Evolutionary conservation across 2,113 vertebrate species (phyloP), one percentile per base, ranked within the genome.

Genomic region (Lagenorhynchus albirostris): DNA sequence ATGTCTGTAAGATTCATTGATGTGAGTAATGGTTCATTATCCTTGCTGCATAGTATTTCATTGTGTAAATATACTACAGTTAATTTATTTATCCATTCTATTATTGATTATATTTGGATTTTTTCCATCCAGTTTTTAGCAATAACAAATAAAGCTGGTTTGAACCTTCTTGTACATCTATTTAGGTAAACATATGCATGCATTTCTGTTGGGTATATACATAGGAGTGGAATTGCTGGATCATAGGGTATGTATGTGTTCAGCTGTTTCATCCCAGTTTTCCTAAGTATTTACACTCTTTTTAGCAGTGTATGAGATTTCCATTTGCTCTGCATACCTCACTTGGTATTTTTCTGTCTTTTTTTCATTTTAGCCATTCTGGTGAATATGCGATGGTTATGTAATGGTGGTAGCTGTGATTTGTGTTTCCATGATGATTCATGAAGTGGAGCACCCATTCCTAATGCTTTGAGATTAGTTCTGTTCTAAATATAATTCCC

Each of bases 371-470:
- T 70, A 68, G 17, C 53, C 41, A 62, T 92, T 89, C 47, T 20
- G 44, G 47, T 88, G 33, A 87, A 67, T 91, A 18, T 76, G 23
- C 20, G 11, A 50, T 76, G 44, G 17, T 50, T 77, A 50, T 12
- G 11, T 79, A 89, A 70, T 89, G 18, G 55, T 63, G 47, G 15
- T 13, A 93, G 85, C 26, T 65, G 77, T 31, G 21, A 88, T 91
- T 95, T 95, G 13, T 94, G 87, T 95, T 95, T 73, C 73, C 50
- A 26, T 67, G 11, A 93, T 86, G 58, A 67, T 26, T 86, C 33
- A 53, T 77, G 44, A 50, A 50, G 44, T 33, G 50, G 74, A 50
- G 17, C 74, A 77, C 44, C 44, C 23, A 82, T 73, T 87, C 58
- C n/a, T 74, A 90, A 44, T 86, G n/a, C 80, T 93, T 86, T 86